Percentiles rank a stretch among this genome's conserved stretches.
Conservation (phyloP, 2,113 vertebrate species). For the Prinia subflava region DNA sequence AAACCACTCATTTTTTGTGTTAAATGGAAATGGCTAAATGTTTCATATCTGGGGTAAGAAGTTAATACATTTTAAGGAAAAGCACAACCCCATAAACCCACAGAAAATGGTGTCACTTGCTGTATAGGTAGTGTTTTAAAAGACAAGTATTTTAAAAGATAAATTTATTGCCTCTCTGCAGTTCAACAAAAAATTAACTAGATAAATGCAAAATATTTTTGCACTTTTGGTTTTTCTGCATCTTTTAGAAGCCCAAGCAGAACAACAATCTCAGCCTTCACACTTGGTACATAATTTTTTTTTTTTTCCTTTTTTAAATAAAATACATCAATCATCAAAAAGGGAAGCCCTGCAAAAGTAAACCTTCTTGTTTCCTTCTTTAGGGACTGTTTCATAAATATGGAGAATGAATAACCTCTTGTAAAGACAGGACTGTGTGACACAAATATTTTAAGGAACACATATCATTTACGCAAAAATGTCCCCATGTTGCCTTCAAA, state of each 20-base stretch:
- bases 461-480: neutral
- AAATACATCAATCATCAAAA: neutral
- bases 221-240: neutral
- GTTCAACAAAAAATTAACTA: neutral
- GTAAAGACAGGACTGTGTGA: slow-evolving; percentile 13
- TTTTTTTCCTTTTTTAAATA: neutral
- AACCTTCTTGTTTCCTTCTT: neutral
- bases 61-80: neutral
- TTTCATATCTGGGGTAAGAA: neutral
- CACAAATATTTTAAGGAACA: slow-evolving; percentile 23
- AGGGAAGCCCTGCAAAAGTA: neutral
- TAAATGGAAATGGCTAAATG: neutral
- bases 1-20: neutral
- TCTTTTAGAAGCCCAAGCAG: neutral
- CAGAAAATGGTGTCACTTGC: neutral
- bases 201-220: neutral
- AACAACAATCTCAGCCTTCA: neutral
- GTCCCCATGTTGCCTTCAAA: neutral
- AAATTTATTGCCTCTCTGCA: neutral
- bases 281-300: neutral
- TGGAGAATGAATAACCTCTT: neutral
- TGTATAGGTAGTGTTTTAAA: neutral
- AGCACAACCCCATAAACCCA: fast-evolving
- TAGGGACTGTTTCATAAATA: neutral
- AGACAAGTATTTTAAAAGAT: neutral